Base-by-base conservation (phyloP, 2,113 vertebrate genomes). In the Cryptomyrus ogoouensis region DNA sequence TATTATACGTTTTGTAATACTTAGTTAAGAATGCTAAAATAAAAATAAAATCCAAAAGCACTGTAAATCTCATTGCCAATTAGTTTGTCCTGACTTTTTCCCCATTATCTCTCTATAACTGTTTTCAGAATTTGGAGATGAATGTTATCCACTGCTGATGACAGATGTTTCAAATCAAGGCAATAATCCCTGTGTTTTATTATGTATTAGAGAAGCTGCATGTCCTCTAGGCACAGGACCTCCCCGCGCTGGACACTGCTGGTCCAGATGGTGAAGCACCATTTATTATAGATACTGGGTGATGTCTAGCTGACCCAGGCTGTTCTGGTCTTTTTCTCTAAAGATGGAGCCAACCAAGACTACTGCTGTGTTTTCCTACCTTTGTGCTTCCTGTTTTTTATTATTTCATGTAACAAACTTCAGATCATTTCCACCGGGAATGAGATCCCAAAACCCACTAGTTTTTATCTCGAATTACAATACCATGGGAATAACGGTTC, bases 31-130 rank as follows among this genome's bases (percentile, higher is more conserved):
- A 0, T 91, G 90, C 42, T 83, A 27, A 90, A 91, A 84, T 87
- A 91, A 83, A 93, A 93, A 92, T 84, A 92, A 17, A 42, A 42
- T 5, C 0, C 89, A 42, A 87, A 35, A 88, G 84, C 90, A 87
- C 88, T 92, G 88, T 89, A 92, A 70, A 31, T 94, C 90, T 95
- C 92, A 94, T 96, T 95, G 94, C 93, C 4, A 15, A 70, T 70
- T 13, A 70, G n/a, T 31, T 90, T 89, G 87, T 93, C 15, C 15
- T 42, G 74, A 80, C 17, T 42, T 17, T 88, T 91, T 17, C n/a
- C n/a, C 74, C 24, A 42, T 85, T 80, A 19, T 88, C 52, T 44
- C 50, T 19, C 74, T 35, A 88, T 49, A 90, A 77, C 24, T 70
- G 56, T 62, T 44, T 35, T 91, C 88, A 31, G 93, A 92, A 92